Conservation (phyloP, 2,797 vertebrate species). For the Falco columbarius region DNA sequence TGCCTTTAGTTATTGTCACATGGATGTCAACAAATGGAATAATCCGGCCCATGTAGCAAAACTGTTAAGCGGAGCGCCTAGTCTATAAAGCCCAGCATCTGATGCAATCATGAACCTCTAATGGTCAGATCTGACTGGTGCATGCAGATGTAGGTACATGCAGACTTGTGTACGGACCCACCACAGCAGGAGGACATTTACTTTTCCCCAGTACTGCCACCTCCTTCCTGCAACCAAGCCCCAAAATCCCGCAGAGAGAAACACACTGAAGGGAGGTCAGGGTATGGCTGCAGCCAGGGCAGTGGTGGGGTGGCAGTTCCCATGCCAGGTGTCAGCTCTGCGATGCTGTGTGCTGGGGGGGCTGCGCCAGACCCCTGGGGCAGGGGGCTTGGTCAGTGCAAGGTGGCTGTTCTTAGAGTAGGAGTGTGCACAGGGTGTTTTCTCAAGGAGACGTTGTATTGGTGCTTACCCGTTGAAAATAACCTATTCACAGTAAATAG, state of each 20-base stretch:
- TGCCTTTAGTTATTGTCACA: not conserved
- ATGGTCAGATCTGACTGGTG: fast-evolving
- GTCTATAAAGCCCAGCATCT: not conserved
- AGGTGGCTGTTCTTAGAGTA: not conserved
- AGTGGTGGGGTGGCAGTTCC: not conserved
- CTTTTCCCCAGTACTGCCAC: not conserved
- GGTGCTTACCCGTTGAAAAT: not conserved
- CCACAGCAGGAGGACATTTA: not conserved
- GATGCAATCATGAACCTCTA: not conserved
- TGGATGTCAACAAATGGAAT: not conserved
- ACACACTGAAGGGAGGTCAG: fast-evolving
- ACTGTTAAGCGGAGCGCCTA: fast-evolving
- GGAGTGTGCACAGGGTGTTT: not conserved
- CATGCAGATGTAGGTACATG: not conserved
- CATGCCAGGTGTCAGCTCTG: not conserved
- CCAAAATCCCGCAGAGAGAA: not conserved
- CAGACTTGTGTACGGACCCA: not conserved
- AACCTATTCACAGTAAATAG: not conserved
- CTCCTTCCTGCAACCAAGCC: not conserved
- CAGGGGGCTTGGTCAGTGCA: fast-evolving
- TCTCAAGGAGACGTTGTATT: not conserved
- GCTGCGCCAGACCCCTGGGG: not conserved
- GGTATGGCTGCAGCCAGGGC: not conserved
- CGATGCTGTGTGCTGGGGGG: no score
- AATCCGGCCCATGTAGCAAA: not conserved